These are phyloP conservation scores for Danio choprae DNA, from an alignment of 2,797 vertebrate genomes.

Conservation along the genomic window DNA sequence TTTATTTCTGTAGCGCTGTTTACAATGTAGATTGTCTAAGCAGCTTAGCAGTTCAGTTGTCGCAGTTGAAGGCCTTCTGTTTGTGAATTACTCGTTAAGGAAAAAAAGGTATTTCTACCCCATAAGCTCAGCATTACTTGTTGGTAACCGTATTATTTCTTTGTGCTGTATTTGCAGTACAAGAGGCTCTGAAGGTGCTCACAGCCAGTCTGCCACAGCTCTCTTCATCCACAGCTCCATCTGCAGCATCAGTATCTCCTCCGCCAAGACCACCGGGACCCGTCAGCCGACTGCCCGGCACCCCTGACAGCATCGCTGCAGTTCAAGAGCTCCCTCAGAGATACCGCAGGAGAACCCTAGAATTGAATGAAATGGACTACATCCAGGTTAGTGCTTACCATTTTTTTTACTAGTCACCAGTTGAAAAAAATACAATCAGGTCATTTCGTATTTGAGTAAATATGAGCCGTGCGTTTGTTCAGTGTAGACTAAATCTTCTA, in stretches of 20 bases:
- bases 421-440: not conserved
- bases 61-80: too few relatives aligned
- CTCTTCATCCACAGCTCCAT: conserved; percentile 47
- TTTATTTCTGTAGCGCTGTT: too few relatives aligned
- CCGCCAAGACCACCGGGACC: conserved; percentile 62
- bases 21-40: too few relatives aligned
- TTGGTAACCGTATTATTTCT: not conserved
- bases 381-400: conserved; percentile 74
- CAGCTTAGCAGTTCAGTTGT: too few relatives aligned
- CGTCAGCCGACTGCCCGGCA: conserved; percentile 67
- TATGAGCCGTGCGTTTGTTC: not conserved
- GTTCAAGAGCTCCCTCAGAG: conserved; percentile 74
- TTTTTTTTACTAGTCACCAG: not conserved
- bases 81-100: too few relatives aligned
- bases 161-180: conserved; percentile 60
- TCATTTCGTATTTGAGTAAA: not conserved
- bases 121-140: not conserved
- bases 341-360: conserved; percentile 76
- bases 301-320: conserved; percentile 72
- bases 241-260: conserved; percentile 54
- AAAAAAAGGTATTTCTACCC: too few relatives aligned
- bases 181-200: conserved; percentile 72
- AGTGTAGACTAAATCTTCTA: not conserved
- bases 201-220: conserved; percentile 59
- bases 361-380: conserved; percentile 77